Conservation (phyloP, 2,113 vertebrate genomes). For the Rostratula benghalensis region DNA sequence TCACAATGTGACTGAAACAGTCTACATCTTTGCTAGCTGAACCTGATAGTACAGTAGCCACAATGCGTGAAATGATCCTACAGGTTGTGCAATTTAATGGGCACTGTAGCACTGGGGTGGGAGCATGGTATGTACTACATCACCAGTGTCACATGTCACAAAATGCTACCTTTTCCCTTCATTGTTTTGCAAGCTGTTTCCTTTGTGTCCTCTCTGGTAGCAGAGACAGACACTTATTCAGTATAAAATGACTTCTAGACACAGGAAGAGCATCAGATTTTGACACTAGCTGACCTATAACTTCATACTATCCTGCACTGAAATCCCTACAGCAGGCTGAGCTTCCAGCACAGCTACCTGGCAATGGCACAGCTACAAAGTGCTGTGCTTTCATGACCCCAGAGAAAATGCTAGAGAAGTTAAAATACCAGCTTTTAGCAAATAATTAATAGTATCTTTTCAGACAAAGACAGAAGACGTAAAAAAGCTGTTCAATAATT, state of each 20-base stretch:
- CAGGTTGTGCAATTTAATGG: background rate
- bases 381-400: background rate
- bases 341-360: background rate
- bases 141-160: rapidly evolving
- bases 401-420: background rate
- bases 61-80: rapidly evolving
- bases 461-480: background rate
- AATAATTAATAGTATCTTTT: background rate
- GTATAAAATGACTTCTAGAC: rapidly evolving
- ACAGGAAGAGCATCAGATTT: background rate
- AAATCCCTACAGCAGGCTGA: rapidly evolving
- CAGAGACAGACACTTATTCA: background rate
- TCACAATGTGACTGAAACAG: background rate
- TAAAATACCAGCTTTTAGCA: background rate
- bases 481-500: background rate
- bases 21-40: background rate
- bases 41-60: rapidly evolving
- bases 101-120: rapidly evolving
- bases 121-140: rapidly evolving
- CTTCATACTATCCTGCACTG: background rate
- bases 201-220: background rate
- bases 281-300: background rate
- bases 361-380: background rate
- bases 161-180: background rate
- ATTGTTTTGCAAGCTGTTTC: background rate